Base-by-base conservation (phyloP, 2,113 vertebrate species). In the Euleptes europaea region DNA sequence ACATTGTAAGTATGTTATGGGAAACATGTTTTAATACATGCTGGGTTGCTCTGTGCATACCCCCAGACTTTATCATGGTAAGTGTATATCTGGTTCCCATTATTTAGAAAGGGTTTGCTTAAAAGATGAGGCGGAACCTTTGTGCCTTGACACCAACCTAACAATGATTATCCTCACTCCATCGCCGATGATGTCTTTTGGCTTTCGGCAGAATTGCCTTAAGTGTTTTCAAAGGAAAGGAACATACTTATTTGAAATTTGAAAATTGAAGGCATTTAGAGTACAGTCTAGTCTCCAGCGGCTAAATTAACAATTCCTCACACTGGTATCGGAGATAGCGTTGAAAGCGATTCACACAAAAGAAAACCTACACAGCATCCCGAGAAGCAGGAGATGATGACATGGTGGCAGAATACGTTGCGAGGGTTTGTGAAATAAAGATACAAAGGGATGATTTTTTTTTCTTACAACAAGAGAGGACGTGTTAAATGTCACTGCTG, bases 161-260 rank as follows among this genome's bases (percentile, higher is more conserved):
- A 28, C 9, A 86, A 21, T 88, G 15, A 44, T 14, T 0, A 0
- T 21, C 31, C 82, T 88, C 63, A 83, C 33, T 66, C 79, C 54
- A 28, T 23, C 35, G 57, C 88, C 79, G 67, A 78, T 87, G 88
- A 82, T 69, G 40, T 80, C 88, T 88, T 78, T 79, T 83, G 44
- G 76, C 54, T 89, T 88, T 85, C 82, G 38, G 89, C 90, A 82
- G 74, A 89, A 85, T 9, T 79, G 65, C 83, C 77, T 86, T 72
- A 82, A 85, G 73, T 1, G 2, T 84, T 85, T 91, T 87, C 69
- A 54, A 83, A 70, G 79, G 14, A 91, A 90, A 94, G 86, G 87
- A 79, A 88, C 82, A 91, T 54, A 74, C 84, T 88, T 54, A 1
- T 85, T 79, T 92, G 70, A 86, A 88, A 89, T 82, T 83, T 57